A percentile compares a stretch with the other conserved stretches of the same genome.
These are phyloP conservation scores for Epinephelus coioides DNA, from an alignment of 2,797 vertebrate genomes.

Conservation along the genomic window DNA sequence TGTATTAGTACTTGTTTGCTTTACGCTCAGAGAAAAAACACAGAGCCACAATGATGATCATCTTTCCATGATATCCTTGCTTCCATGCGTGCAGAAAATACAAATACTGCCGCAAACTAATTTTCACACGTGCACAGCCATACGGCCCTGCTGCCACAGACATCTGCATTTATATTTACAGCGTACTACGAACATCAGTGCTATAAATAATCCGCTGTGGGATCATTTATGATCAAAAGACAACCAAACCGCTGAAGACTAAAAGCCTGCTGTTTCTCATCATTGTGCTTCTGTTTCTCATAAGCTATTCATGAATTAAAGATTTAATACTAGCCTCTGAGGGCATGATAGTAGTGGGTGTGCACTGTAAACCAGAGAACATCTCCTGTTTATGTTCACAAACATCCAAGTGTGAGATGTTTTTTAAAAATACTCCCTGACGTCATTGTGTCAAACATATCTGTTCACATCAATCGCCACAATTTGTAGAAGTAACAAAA, in stretches of 20 bases:
- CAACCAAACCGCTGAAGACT: conserved; percentile 23
- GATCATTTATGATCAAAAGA: conserved; percentile 51
- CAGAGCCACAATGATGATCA: conserved; percentile 11
- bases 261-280: conserved; percentile 31
- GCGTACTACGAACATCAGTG: conserved; percentile 11
- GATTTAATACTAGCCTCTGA: conserved; percentile 36
- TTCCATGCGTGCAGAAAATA: conserved; percentile 13
- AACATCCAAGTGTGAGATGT: conserved; percentile 5
- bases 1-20: not conserved
- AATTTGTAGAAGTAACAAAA: not conserved
- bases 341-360: conserved; percentile 19
- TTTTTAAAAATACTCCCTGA: conserved; percentile 22
- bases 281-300: conserved; percentile 46
- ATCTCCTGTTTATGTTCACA: conserved; percentile 40
- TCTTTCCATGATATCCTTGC: not conserved
- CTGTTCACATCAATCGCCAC: conserved; percentile 11
- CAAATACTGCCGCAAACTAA: conserved; percentile 37
- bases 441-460: not conserved
- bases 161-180: conserved; percentile 28
- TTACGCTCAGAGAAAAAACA: not conserved
- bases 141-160: not conserved
- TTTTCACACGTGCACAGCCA: conserved; percentile 8
- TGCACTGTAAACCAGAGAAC: conserved; percentile 20
- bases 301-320: conserved; percentile 56
- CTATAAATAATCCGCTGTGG: conserved; percentile 39